Percentiles rank a stretch among this genome's conserved stretches.
Evolutionary conservation across 2,888 invertebrate genomes (phyloP).

Genomic region (Melipona bicolor): DNA sequence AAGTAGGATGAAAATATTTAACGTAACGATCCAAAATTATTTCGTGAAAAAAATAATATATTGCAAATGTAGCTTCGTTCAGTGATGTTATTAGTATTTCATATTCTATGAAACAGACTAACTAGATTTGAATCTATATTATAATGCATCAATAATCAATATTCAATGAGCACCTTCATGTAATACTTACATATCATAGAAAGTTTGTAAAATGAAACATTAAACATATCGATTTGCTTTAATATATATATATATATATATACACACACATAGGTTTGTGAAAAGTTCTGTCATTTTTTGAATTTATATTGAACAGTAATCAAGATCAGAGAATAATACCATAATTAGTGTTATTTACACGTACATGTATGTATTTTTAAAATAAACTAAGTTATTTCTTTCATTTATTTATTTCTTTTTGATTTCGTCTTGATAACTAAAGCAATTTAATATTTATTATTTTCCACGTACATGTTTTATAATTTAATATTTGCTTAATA

Average conservation of each 20-base stretch:
- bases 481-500: neutral
- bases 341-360: neutral
- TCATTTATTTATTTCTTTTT: neutral
- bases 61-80: conserved; percentile 25
- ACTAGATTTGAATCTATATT: conserved; percentile 50
- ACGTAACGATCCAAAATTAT: conserved; percentile 26
- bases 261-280: conserved; percentile 13
- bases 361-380: neutral
- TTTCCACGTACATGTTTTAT: neutral
- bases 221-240: conserved; percentile 48
- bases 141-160: conserved; percentile 32
- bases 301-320: neutral
- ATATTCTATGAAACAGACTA: conserved; percentile 35
- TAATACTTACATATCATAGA: conserved; percentile 48
- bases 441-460: neutral
- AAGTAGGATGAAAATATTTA: conserved; percentile 41
- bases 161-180: conserved; percentile 35
- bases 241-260: conserved; percentile 17
- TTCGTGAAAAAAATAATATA: conserved; percentile 34
- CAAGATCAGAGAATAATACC: neutral
- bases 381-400: neutral
- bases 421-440: neutral
- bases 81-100: conserved; percentile 29
- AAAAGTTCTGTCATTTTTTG: conserved; percentile 35
- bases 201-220: conserved; percentile 41